Evolutionary conservation across 2,888 invertebrate species (phyloP).

Genomic region (Gymnoscelis rufifasciata): DNA sequence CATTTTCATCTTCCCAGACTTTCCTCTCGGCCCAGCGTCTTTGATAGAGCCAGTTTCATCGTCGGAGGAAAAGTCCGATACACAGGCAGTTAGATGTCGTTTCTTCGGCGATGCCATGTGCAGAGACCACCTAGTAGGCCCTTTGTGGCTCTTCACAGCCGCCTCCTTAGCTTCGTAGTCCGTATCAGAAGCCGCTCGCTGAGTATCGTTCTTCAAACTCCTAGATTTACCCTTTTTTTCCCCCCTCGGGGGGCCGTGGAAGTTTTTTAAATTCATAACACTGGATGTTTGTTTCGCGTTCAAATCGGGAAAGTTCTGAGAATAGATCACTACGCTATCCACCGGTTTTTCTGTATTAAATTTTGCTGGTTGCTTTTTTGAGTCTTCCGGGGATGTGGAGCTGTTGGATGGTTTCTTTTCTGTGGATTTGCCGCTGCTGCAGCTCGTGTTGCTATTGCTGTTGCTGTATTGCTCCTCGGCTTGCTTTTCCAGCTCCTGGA

Average conservation of each 20-base stretch:
- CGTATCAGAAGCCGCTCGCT: slow-evolving; percentile 65
- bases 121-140: slow-evolving; percentile 59
- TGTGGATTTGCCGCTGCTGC: slow-evolving; percentile 64
- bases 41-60: slow-evolving; percentile 58
- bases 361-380: slow-evolving; percentile 56
- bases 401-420: slow-evolving; percentile 48
- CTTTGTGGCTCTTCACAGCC: slow-evolving; percentile 51
- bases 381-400: slow-evolving; percentile 37
- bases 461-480: slow-evolving; percentile 83
- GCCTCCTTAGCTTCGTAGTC: slow-evolving; percentile 61
- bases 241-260: slow-evolving; percentile 76
- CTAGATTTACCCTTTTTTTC: slow-evolving; percentile 68
- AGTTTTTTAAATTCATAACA: slow-evolving; percentile 75
- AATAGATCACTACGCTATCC: slow-evolving; percentile 68
- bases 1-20: slow-evolving; percentile 57
- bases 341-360: slow-evolving; percentile 66
- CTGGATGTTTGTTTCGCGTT: slow-evolving; percentile 59
- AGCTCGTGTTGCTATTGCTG: slow-evolving; percentile 72
- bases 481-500: slow-evolving; percentile 81
- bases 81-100: slow-evolving; percentile 60
- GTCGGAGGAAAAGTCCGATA: slow-evolving; percentile 66
- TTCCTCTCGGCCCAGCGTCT: slow-evolving; percentile 56
- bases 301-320: slow-evolving; percentile 70
- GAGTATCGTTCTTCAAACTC: slow-evolving; percentile 52
- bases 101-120: slow-evolving; percentile 65